Conservation (phyloP, 2,888 invertebrate genomes). For the Uropetala carovei region DNA sequence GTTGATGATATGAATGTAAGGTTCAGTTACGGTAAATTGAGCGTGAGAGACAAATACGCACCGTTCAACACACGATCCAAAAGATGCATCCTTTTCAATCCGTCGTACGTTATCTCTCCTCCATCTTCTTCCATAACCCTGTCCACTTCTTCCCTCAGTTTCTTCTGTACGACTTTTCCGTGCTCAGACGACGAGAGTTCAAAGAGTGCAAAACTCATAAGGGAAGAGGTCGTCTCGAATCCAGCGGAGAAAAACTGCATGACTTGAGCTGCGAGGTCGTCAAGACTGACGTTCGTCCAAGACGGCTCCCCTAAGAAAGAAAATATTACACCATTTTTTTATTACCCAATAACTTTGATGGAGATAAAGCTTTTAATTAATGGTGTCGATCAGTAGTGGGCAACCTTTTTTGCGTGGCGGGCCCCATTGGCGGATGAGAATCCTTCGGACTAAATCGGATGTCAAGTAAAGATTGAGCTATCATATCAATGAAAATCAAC, state of each 20-base stretch:
- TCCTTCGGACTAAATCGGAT: too few species aligned
- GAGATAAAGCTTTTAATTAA: too few species aligned
- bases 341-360: too few species aligned
- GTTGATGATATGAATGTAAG: background rate
- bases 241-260: conserved; percentile 74
- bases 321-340: too few species aligned
- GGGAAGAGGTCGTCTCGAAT: conserved; percentile 78
- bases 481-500: too few species aligned
- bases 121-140: conserved; percentile 72
- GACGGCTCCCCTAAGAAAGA: background rate
- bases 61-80: conserved; percentile 76
- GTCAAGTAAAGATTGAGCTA: too few species aligned
- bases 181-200: conserved; percentile 76
- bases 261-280: conserved; percentile 68
- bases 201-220: conserved; percentile 76
- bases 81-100: conserved; percentile 76
- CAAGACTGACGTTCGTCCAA: conserved; percentile 4
- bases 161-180: conserved; percentile 73
- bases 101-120: conserved; percentile 75
- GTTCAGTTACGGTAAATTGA: too few species aligned
- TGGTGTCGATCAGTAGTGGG: too few species aligned
- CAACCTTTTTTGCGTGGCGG: too few species aligned
- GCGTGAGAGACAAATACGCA: conserved; percentile 69
- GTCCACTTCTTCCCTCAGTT: conserved; percentile 74
- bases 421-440: too few species aligned